Evolutionary conservation across 1,140 invertebrate species (phyloP), one percentile per base, ranked within the genome.

Genomic region (Psix sp.): DNA sequence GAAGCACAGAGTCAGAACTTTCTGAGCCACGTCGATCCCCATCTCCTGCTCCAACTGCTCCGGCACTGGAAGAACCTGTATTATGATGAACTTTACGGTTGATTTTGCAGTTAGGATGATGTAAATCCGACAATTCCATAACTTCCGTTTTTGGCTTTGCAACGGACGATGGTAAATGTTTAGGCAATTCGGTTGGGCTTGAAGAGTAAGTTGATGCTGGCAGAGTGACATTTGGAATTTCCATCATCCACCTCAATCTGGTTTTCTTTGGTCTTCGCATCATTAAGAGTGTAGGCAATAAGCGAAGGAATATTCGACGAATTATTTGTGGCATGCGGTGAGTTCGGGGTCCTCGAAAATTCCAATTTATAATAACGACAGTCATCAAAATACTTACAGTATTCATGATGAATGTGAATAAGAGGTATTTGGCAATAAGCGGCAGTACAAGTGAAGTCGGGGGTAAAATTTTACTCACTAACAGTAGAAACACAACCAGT

Each of bases 371-470:
- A 77, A 99, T 99, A 80, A 99, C 93, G 15, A 99, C 98, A 0
- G 98, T 99, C 4, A 99, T 95, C 54, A 99, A 89, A 88, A 99
- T 99, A 89, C 97, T 98, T 74, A 99, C 95, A 16, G 98, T 99
- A 87, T 99, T 99, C 96, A 99, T 99, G 59, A 99, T 98, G 88
- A 99, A 99, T 18, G 98, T 99, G 87, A 99, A 99, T 2, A 99
- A 90, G 39, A 99, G 90, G 89, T 99, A 99, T 89, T 99, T 99
- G 82, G 97, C 96, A 73, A 99, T 99, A 62, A 99, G 89, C 59
- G 97, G 97, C 75, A 99, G 89, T 77, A 98, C 97, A 10, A 98
- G 90, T 14, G 96, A 98, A 0, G 97, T 99, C 6, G 97, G 98
- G 45, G 98, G 98, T 65, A 99, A 90, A 86, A 99, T 99, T 88